Evolutionary conservation across 2,797 vertebrate genomes (phyloP).

Genomic region (Lepilemur septentrionalis): DNA sequence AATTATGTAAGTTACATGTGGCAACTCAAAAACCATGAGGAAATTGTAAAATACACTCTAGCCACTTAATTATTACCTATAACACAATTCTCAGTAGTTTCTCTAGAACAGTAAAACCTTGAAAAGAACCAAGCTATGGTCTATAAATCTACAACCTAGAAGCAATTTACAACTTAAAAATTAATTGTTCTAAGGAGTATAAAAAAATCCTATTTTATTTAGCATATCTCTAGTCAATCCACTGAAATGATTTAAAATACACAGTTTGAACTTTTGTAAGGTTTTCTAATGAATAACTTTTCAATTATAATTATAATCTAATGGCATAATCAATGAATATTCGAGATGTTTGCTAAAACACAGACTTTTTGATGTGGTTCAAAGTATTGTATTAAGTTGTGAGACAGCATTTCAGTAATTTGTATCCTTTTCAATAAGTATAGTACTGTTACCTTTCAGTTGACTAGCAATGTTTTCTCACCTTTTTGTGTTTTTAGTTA

Average conservation of each 20-base stretch:
- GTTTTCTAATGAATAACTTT: not conserved
- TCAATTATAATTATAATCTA: not conserved
- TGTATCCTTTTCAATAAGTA: not conserved
- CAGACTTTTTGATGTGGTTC: not conserved
- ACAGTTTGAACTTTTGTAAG: not conserved
- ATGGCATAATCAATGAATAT: not conserved
- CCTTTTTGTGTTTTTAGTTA: not conserved
- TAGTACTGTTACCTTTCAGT: not conserved
- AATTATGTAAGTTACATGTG: not conserved
- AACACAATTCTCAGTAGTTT: not conserved
- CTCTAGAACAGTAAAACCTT: not conserved
- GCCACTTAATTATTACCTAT: not conserved
- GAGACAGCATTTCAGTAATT: not conserved
- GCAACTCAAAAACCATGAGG: not conserved
- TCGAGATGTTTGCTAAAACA: not conserved
- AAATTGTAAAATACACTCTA: not conserved
- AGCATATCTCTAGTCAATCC: not conserved
- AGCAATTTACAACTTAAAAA: conserved; percentile 1
- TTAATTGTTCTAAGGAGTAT: not conserved
- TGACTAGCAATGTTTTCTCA: not conserved
- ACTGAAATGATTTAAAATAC: not conserved
- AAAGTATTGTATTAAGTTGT: not conserved
- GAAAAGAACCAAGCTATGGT: not conserved
- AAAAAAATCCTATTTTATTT: not conserved
- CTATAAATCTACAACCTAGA: not conserved